Evolutionary conservation across 2,888 invertebrate species (phyloP), one percentile per base, ranked within the genome.

Genomic region (Tuberolachnus salignus): DNA sequence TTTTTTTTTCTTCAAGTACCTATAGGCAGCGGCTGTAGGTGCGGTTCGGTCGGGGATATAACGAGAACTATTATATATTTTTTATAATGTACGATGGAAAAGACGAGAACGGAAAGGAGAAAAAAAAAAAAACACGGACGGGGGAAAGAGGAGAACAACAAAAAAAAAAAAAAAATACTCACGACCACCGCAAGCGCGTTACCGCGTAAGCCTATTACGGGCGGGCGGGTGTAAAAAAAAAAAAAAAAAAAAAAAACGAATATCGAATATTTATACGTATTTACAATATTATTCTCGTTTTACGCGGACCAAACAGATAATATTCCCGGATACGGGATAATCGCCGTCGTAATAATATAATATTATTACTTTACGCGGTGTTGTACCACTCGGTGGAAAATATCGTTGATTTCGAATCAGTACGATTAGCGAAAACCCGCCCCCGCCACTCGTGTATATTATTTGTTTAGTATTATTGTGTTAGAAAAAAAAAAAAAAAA

Each of bases 51-150:
- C 67, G 67, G n/a, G 34, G 6, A 34, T 53, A 69, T 69, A 69
- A 70, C 67, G 67, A 53, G 69, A 55, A 70, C n/a, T n/a, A 34
- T 70, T 44, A 42, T 55, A 70, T 13, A n/a, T n/a, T n/a, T n/a
- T n/a, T n/a, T n/a, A n/a, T n/a, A n/a, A n/a, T n/a, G n/a, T n/a
- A 67, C 34, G 34, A 34, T 4, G 34, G n/a, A n/a, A n/a, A n/a
- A n/a, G n/a, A n/a, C n/a, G n/a, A n/a, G n/a, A 61, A n/a, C n/a
- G 2, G 6, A 49, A 49, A 49, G 13, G 46, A 10, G 46, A 59
- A 26, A 26, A 51, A 51, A 19, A 66, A 23, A 26, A 26, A 53
- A 55, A 34, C 53, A 14, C 44, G 55, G n/a, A 55, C 55, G 42
- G 16, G 34, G 34, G 34, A 34, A 4, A 34, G 34, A 34, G 34